Conservation (phyloP, 1,140 invertebrate genomes). For the Drosophila truncata region DNA sequence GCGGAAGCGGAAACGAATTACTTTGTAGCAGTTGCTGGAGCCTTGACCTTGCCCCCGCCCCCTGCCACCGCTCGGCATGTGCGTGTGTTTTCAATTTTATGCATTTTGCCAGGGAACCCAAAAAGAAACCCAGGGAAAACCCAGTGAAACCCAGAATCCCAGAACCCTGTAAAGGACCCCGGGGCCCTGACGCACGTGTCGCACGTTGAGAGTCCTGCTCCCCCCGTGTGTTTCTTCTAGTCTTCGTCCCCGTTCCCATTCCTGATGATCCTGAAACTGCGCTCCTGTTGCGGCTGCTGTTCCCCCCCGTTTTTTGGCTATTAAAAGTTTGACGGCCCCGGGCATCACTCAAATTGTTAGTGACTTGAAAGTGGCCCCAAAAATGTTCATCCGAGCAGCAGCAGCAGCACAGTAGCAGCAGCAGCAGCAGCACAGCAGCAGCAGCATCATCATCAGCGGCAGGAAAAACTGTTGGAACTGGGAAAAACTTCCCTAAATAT, state of each 20-base stretch:
- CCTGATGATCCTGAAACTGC: conserved; percentile 4
- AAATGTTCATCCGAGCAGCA: conserved; percentile 35
- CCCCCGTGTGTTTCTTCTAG: background rate
- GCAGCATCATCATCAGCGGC: background rate
- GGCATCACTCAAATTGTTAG: conserved; percentile 70
- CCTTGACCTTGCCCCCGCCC: conserved; percentile 53
- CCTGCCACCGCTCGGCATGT: conserved; percentile 1
- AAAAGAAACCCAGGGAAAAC: background rate
- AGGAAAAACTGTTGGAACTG: conserved; percentile 8
- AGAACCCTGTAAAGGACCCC: conserved; percentile 15
- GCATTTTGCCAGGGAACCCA: conserved; percentile 26
- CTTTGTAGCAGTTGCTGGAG: conserved; percentile 55
- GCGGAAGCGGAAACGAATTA: conserved; percentile 74
- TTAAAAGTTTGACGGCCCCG: conserved; percentile 67
- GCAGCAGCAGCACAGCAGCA: conserved; percentile 13
- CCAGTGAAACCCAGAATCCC: background rate
- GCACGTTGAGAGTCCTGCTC: conserved; percentile 2
- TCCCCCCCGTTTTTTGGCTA: conserved; percentile 54
- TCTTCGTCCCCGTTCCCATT: too few species aligned
- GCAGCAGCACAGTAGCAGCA: conserved; percentile 5
- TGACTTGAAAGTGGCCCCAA: conserved; percentile 45
- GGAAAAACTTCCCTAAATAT: conserved; percentile 7
- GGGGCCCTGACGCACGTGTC: conserved; percentile 56
- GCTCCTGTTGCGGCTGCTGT: conserved; percentile 16
- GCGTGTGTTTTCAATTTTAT: conserved; percentile 58